Conservation (phyloP, 2,797 vertebrate species). For the Varecia variegata region DNA sequence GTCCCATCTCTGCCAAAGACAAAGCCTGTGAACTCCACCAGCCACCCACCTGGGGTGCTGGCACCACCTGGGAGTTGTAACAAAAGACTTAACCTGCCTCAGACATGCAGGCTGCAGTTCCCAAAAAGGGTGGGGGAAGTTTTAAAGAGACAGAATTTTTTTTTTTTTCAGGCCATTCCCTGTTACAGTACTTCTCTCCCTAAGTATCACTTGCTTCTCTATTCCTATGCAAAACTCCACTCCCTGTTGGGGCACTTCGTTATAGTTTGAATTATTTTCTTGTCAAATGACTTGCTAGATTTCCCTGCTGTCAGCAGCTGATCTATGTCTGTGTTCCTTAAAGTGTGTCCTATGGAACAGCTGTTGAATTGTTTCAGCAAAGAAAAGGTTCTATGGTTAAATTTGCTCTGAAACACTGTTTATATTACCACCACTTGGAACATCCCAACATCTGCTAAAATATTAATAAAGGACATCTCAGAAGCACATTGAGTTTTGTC, state of each 20-base stretch:
- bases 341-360: not conserved
- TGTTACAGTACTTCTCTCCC: not conserved
- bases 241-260: not conserved
- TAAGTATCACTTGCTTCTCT: not conserved
- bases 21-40: no score
- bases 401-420: not conserved
- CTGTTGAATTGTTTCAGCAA: not conserved
- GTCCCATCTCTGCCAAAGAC: no score
- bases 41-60: no score
- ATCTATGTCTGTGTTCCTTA: not conserved
- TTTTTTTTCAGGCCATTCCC: no score
- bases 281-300: not conserved
- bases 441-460: not conserved
- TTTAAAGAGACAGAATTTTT: no score
- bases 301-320: not conserved
- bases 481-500: not conserved
- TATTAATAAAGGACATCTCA: not conserved
- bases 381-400: not conserved
- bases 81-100: no score
- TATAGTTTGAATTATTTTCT: slow-evolving; percentile 20
- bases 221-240: not conserved
- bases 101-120: no score
- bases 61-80: no score
- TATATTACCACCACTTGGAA: not conserved
- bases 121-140: no score